Base-by-base conservation (phyloP, 2,888 invertebrate genomes). In the Cryptocephalus primarius region DNA sequence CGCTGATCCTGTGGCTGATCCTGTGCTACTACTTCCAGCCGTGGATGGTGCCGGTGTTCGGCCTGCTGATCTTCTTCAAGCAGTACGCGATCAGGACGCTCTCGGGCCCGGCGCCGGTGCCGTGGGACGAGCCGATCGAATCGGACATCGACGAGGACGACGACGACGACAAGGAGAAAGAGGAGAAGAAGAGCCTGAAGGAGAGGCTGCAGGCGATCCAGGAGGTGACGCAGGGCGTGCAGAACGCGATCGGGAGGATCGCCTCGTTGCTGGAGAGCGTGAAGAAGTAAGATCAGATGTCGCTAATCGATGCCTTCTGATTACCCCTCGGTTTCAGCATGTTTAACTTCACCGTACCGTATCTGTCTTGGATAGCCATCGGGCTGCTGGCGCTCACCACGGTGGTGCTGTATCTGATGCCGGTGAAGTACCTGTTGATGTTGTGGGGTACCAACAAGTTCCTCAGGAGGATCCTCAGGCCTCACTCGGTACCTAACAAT, bases 321-420 rank as follows among this genome's bases (percentile, higher is more conserved):
- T 40, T 14, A 33, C 33, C 10, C 31, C 43, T 42, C 48, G 50
- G 52, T 56, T 57, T 52, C 76, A 94, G 93, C 73, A 83, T 93
- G 49, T 91, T 93, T 74, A 94, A 95, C 72, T 99, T 96, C 75
- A 92, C 94, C 50, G 88, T 95, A 67, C 94, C 96, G 52, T 96
- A 94, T 75, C 74, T 99, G 57, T 94, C 95, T 61, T 89, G 88
- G 75, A 75, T 99, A 69, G 92, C 94, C 12, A 86, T 95, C 58
- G 71, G 85, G 38, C 77, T 90, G 60, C 72, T 93, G 44, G 67
- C 83, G 48, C 74, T 82, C 42, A 88, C 82, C 9, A 80, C 83
- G 57, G 55, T 88, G 44, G 83, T 96, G 9, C 73, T 97, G 12
- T 96, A 94, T 66, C 78, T 86, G 56, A 80, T 99, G 63, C 95